Evolutionary conservation across 2,888 invertebrate species (phyloP), one percentile per base, ranked within the genome.

Genomic region (Stenotaenia linearis): DNA sequence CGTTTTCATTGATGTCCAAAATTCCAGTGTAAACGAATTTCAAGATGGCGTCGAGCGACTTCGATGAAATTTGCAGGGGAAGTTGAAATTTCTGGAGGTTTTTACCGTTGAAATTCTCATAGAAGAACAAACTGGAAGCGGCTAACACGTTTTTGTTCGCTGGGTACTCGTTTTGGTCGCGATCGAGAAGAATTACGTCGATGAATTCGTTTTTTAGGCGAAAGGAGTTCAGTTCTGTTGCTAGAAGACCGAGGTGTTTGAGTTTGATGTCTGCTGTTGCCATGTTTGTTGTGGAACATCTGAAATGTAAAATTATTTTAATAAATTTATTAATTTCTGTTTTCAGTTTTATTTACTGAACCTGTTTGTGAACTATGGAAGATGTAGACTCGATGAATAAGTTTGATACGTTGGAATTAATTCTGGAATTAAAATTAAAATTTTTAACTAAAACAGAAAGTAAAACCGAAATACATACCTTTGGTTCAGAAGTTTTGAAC

Each of bases 111-210:
- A n/a, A 18, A 4, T 5, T 35, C 21, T 30, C 35, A 21, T 75
- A 6, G n/a, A 75, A 75, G 21, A 35, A 75, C 3, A 10, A 12
- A 37, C 75, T 75, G 30, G 35, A 35, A 35, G 75, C 75, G 9
- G 75, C 75, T 32, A 75, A 18, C 2, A 75, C 75, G 18, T 32
- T 37, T n/a, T 75, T 75, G 21, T 75, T 32, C 32, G 75, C 75
- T 30, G 32, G 32, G 9, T 75, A 32, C 7, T 75, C 18, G 35
- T 35, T 35, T 10, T 35, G 21, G 32, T 69, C 69, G 5, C 5
- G 10, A n/a, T 69, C 69, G 69, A 69, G 12, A 25, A 69, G 25
- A n/a, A 69, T 69, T 25, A 69, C n/a, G 25, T 69, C 69, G 25
- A 15, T 28, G n/a, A 69, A 69, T 4, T 69, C 7, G 10, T 25